Percentiles rank a stretch among this genome's conserved stretches.
phyloP scores from a whole-genome alignment of 2,888 invertebrate species.

The Phymatocera aterrima region DNA sequence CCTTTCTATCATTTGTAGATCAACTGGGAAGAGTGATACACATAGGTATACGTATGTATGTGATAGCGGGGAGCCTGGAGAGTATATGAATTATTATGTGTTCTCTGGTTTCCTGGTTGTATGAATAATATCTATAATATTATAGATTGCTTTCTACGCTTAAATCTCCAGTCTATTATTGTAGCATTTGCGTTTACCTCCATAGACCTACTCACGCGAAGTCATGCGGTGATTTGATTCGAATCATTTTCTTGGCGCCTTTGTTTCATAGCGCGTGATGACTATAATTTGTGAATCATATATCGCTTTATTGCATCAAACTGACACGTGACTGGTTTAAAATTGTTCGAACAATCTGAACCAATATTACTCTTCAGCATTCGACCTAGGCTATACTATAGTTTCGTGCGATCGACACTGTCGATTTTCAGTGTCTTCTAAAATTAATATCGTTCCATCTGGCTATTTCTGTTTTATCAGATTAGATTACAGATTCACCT shows the following conservation, averaged over 20 bases:
- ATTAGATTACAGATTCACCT: constrained; percentile 11
- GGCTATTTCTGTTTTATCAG: not conserved
- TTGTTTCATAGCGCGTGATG: not conserved
- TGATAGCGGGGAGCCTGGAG: no score
- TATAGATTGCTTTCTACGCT: not conserved
- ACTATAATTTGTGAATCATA: not conserved
- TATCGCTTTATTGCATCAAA: not conserved
- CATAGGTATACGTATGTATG: no score
- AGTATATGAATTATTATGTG: no score
- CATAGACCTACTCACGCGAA: not conserved
- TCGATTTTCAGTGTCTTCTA: not conserved
- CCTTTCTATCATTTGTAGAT: not conserved
- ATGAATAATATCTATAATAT: no score
- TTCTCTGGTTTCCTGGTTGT: no score
- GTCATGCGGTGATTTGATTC: not conserved
- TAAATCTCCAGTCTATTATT: no score
- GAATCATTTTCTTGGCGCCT: not conserved
- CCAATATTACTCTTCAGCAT: not conserved
- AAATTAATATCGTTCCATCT: not conserved
- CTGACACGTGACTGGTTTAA: not conserved
- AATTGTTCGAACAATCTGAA: not conserved
- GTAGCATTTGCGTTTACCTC: not conserved
- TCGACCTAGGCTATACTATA: not conserved
- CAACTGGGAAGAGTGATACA: not conserved
- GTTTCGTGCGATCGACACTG: not conserved